phyloP scores from a whole-genome alignment of 1,140 invertebrate species.

The Panulirus ornatus region DNA sequence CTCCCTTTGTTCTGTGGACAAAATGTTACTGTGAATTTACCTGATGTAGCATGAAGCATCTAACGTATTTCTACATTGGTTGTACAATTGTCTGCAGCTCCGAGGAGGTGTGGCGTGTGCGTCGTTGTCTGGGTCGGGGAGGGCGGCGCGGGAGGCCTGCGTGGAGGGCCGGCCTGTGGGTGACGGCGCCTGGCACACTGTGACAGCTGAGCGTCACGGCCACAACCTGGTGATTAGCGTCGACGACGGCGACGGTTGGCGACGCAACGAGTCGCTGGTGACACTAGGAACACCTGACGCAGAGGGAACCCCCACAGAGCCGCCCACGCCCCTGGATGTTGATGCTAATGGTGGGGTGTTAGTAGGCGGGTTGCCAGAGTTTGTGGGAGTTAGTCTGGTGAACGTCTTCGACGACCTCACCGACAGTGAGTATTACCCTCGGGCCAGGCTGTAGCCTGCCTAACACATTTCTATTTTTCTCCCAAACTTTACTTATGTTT shows the following conservation, averaged over 20 bases:
- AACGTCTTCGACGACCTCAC: neutral
- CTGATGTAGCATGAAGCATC: too few relatives aligned
- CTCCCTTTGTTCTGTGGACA: neutral
- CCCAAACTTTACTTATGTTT: too few relatives aligned
- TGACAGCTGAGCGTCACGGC: constrained; percentile 47
- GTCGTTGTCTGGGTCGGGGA: neutral
- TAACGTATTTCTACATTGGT: neutral
- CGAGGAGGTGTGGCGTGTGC: constrained; percentile 50
- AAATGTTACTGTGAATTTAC: too few relatives aligned
- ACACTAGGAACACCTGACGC: neutral
- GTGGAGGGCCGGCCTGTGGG: constrained; percentile 37
- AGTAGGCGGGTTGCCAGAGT: constrained; percentile 25
- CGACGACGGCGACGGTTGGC: constrained; percentile 41
- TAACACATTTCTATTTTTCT: too few relatives aligned
- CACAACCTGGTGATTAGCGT: constrained; percentile 36
- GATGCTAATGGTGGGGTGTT: neutral
- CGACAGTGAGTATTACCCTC: constrained; percentile 37
- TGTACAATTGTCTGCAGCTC: constrained; percentile 4
- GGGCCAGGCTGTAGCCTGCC: too few relatives aligned
- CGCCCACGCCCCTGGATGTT: neutral
- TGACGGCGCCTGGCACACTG: constrained; percentile 43
- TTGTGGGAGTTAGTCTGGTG: neutral
- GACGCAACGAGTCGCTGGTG: constrained; percentile 28
- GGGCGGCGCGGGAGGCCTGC: constrained; percentile 24
- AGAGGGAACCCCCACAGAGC: neutral